Evolutionary conservation across 37 sponge, comb jelly and placozoan species (phyloP).

Genomic region (Cladorhizidae sp.): DNA sequence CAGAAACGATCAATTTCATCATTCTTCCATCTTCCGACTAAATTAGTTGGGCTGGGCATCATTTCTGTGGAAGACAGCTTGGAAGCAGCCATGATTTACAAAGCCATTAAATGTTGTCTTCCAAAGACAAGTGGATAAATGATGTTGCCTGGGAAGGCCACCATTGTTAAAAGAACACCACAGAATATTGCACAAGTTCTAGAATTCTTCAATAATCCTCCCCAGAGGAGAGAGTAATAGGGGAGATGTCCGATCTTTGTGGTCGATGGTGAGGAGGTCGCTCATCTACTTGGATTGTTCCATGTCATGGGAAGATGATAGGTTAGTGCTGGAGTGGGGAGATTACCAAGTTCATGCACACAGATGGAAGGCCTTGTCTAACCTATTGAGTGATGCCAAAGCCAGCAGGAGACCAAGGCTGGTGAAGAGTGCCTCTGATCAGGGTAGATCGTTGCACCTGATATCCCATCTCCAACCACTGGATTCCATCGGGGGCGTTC

Average conservation of each 20-base stretch:
- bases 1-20: constrained; percentile 18
- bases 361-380: background rate
- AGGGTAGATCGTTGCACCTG: constrained; percentile 25
- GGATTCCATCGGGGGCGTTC: constrained; percentile 38
- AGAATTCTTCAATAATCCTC: constrained; percentile 31
- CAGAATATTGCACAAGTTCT: background rate
- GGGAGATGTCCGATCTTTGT: too few relatives aligned
- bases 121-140: background rate
- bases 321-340: too few relatives aligned
- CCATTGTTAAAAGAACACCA: background rate
- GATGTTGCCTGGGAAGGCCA: constrained; percentile 14
- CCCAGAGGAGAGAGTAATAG: background rate
- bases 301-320: too few relatives aligned
- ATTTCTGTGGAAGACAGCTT: constrained; percentile 18
- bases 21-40: constrained; percentile 23
- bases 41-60: constrained; percentile 43
- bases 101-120: background rate
- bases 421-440: constrained; percentile 14
- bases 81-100: background rate
- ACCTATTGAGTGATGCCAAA: background rate
- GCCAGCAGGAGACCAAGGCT: background rate
- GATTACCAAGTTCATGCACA: too few relatives aligned
- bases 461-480: constrained; percentile 37
- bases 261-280: too few relatives aligned
- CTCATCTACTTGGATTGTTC: too few relatives aligned